phyloP scores from a whole-genome alignment of 2,797 vertebrate genomes.

The Sebastes hubbsi region DNA sequence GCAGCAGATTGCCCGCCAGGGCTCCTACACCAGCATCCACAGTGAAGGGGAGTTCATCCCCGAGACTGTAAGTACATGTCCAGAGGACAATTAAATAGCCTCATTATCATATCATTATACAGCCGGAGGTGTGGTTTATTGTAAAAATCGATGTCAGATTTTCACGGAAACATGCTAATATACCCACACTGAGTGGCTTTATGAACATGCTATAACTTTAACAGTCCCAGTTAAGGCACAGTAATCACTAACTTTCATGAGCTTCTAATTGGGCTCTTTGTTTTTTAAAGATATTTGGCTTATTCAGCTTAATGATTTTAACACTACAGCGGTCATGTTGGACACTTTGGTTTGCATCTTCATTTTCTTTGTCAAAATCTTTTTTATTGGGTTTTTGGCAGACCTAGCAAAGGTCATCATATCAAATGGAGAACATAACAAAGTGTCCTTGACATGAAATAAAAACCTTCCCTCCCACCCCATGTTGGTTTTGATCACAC shows the following conservation, averaged over 20 bases:
- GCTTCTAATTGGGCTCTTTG: neutral
- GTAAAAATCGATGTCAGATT: accelerated
- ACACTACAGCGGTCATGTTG: too few species aligned
- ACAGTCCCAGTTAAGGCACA: neutral
- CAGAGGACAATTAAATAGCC: too few species aligned
- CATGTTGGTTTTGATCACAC: too few species aligned
- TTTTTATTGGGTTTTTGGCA: too few species aligned
- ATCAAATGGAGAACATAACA: too few species aligned
- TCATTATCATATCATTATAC: neutral
- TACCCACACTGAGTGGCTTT: neutral
- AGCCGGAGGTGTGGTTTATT: neutral
- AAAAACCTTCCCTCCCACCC: too few species aligned
- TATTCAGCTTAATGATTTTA: too few species aligned
- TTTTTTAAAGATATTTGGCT: neutral
- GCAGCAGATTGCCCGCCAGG: slow-evolving; percentile 93
- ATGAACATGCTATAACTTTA: neutral
- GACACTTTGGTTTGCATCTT: neutral
- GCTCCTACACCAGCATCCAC: slow-evolving; percentile 95
- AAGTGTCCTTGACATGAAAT: too few species aligned
- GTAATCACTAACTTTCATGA: neutral
- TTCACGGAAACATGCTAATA: too few species aligned
- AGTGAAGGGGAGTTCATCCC: slow-evolving; percentile 96
- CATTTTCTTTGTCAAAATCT: neutral
- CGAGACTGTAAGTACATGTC: slow-evolving; percentile 82
- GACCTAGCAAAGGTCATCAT: too few species aligned